Evolutionary conservation across 2,113 vertebrate genomes (phyloP).

Genomic region (Campylorhamphus procurvoides): DNA sequence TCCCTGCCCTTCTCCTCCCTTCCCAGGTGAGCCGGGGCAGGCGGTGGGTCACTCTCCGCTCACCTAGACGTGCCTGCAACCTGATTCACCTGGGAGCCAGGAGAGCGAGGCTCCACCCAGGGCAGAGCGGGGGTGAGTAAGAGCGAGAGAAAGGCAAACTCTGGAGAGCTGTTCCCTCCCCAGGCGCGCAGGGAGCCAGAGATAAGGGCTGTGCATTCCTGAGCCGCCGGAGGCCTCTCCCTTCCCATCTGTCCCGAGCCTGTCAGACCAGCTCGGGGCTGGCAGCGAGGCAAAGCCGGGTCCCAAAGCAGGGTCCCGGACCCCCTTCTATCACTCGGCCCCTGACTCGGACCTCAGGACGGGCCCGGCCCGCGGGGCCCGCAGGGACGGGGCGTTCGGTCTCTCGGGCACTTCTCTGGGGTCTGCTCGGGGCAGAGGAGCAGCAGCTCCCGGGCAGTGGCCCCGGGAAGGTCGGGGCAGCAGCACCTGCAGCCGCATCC

Average conservation of each 20-base stretch:
- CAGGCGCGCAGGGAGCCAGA: constrained; percentile 40
- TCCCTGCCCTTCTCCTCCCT: background rate
- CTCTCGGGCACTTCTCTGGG: fast-evolving
- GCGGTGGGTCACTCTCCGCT: background rate
- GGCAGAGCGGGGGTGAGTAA: constrained; percentile 61
- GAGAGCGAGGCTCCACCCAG: constrained; percentile 59
- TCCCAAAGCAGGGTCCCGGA: background rate
- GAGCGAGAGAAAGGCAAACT: constrained; percentile 58
- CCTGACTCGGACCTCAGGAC: background rate
- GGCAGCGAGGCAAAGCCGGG: background rate
- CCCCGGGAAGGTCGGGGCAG: background rate
- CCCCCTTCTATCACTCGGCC: background rate
- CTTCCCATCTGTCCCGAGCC: constrained; percentile 48
- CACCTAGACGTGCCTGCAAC: constrained; percentile 30
- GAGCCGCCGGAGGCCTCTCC: constrained; percentile 58
- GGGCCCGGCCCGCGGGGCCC: background rate
- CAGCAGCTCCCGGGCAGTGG: background rate
- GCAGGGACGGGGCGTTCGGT: background rate
- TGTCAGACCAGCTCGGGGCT: constrained; percentile 45
- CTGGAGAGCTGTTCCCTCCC: constrained; percentile 45
- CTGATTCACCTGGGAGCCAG: constrained; percentile 55
- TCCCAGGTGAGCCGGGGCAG: constrained; percentile 47
- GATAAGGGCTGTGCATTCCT: constrained; percentile 68
- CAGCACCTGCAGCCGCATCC: background rate
- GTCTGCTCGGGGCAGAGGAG: background rate